These are phyloP conservation scores for Melinaea menophilus DNA, from an alignment of 2,888 invertebrate species.

Conservation along the genomic window DNA sequence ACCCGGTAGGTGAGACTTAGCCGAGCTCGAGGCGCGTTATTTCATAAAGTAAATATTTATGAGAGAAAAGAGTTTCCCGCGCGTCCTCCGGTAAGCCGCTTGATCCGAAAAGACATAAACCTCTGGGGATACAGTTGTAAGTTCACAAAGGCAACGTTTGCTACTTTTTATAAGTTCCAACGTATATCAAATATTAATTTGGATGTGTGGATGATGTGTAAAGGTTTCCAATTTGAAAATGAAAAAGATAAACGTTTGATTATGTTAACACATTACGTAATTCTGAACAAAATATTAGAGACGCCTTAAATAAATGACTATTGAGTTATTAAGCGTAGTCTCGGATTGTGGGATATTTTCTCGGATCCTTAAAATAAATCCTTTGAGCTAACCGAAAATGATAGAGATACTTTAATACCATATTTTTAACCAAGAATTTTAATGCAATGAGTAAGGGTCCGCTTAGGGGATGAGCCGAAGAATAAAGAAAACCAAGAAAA, in stretches of 20 bases:
- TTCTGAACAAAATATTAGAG: too few species aligned
- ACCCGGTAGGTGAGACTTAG: slow-evolving; percentile 61
- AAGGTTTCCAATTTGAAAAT: too few species aligned
- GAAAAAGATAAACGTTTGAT: too few species aligned
- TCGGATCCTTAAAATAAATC: neutral
- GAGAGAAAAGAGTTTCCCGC: slow-evolving; percentile 67
- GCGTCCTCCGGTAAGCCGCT: slow-evolving; percentile 68
- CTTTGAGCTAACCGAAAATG: slow-evolving; percentile 1
- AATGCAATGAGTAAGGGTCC: slow-evolving; percentile 55
- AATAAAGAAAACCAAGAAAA: slow-evolving; percentile 57
- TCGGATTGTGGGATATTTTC: neutral
- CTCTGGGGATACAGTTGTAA: slow-evolving; percentile 71
- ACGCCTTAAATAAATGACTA: too few species aligned
- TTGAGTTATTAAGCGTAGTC: neutral
- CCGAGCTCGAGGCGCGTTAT: slow-evolving; percentile 66
- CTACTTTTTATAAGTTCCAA: slow-evolving; percentile 47
- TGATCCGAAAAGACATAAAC: slow-evolving; percentile 76
- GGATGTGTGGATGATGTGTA: too few species aligned
- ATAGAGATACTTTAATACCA: neutral
- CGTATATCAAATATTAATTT: slow-evolving; percentile 30
- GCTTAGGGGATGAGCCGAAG: slow-evolving; percentile 57
- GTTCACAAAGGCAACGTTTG: slow-evolving; percentile 67
- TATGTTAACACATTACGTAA: too few species aligned
- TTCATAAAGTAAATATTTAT: slow-evolving; percentile 78
- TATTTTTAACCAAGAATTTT: slow-evolving; percentile 36